Conservation (phyloP, 2,888 invertebrate species). For the Pterobdella sp. region DNA sequence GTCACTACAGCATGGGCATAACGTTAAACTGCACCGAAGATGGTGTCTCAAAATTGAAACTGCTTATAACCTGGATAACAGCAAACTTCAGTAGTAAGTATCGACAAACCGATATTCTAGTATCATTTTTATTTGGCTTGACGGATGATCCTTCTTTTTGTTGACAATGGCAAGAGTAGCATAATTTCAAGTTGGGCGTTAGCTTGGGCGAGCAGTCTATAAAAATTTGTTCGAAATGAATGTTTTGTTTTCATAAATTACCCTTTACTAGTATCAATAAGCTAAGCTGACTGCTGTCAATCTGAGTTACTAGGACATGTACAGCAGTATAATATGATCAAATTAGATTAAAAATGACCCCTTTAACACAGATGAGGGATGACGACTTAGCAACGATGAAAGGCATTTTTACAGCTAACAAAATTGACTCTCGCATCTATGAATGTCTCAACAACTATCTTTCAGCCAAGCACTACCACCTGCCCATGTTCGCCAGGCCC, state of each 20-base stretch:
- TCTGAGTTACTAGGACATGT: too few relatives aligned
- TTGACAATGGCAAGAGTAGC: too few relatives aligned
- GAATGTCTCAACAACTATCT: constrained; percentile 49
- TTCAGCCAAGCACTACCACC: constrained; percentile 50
- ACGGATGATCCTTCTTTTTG: too few relatives aligned
- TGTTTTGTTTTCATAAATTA: not conserved
- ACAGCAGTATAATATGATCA: not conserved
- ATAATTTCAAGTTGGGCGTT: not conserved
- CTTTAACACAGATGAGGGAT: constrained; percentile 32
- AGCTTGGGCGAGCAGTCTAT: too few relatives aligned
- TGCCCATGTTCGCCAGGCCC: constrained; percentile 52
- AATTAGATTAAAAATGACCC: not conserved
- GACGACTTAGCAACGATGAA: constrained; percentile 42
- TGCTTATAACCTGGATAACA: too few relatives aligned
- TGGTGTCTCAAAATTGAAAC: too few relatives aligned
- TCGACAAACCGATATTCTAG: too few relatives aligned
- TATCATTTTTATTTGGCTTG: too few relatives aligned
- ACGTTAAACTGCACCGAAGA: too few relatives aligned
- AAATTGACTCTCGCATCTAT: constrained; percentile 48
- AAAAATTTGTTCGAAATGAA: not conserved
- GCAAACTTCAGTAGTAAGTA: too few relatives aligned
- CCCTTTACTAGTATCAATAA: not conserved
- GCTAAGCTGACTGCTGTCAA: too few relatives aligned
- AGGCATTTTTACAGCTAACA: constrained; percentile 42
- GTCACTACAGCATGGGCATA: too few relatives aligned